Evolutionary conservation across 2,797 vertebrate genomes (phyloP), one percentile per base, ranked within the genome.

Genomic region (Chaetodon trifasciatus): DNA sequence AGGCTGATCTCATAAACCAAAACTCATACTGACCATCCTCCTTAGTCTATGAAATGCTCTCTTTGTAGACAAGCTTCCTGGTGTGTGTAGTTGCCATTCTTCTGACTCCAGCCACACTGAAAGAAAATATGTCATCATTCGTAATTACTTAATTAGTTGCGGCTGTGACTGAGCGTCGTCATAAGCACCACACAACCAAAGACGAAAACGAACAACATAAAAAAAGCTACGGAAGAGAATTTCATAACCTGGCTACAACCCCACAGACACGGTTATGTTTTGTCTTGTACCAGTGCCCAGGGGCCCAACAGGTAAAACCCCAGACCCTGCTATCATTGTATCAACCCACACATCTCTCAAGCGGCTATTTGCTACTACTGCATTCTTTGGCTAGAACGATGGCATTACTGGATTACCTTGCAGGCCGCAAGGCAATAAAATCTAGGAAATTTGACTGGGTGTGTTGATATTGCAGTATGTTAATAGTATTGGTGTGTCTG

Each of bases 101-200:
- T 56, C 17, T 52, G 52, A 52, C 49, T 76, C 17, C n/a, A 64
- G 64, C 76, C 73, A 47, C 70, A 42, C 28, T 17, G 12, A 64
- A 83, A 76, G 78, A 83, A 88, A 87, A 83, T 62, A 77, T 67
- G 77, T 82, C 75, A 70, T 76, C 57, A 21, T 62, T 86, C 55
- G 28, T 70, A 75, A 81, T 80, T 83, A 82, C 62, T 69, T 84
- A 69, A 69, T 79, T 79, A 76, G 71, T 74, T 78, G 68, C 76
- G 86, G 86, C 68, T 82, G 75, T 15, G 58, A 73, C 66, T 46
- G 76, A 74, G 55, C 21, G 40, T 64, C 1, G 5, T 55, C 70
- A 71, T 53, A 28, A 49, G 40, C 55, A 13, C 21, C 49, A 46
- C 64, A 60, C 39, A 49, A 61, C 50, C 37, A 39, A 58, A 49